Percentiles rank a stretch among this genome's conserved stretches.
Evolutionary conservation across 1,140 invertebrate genomes (phyloP).

Genomic region (Nymphalis io): DNA sequence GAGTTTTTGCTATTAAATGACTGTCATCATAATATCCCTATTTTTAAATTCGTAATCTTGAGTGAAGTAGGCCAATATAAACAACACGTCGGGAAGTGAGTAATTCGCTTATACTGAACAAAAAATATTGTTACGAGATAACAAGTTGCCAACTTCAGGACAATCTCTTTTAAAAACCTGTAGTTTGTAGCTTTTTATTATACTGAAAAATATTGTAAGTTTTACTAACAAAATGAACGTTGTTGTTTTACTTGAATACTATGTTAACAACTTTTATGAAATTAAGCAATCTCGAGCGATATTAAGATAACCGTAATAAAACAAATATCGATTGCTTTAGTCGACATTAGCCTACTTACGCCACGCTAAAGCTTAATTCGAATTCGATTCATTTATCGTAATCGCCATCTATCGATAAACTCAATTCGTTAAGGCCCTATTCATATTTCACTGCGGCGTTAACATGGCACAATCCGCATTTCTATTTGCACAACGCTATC

Average conservation of each 20-base stretch:
- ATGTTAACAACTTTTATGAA: background rate
- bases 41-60: no score
- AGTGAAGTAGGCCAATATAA: no score
- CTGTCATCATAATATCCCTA: no score
- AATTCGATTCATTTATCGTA: constrained; percentile 25
- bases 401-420: constrained; percentile 32
- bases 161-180: background rate
- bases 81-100: background rate
- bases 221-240: background rate
- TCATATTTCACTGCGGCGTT: constrained; percentile 35
- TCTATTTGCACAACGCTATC: constrained; percentile 36
- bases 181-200: background rate
- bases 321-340: constrained; percentile 1
- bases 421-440: constrained; percentile 26
- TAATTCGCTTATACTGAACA: background rate
- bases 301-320: background rate
- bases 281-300: background rate
- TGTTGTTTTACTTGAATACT: background rate
- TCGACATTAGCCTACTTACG: constrained; percentile 7
- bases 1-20: no score
- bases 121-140: constrained; percentile 1
- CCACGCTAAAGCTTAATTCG: constrained; percentile 8
- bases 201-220: background rate
- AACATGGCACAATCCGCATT: constrained; percentile 32
- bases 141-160: background rate